Conservation (phyloP, 2,888 invertebrate genomes). For the Neoscelio sp. region DNA sequence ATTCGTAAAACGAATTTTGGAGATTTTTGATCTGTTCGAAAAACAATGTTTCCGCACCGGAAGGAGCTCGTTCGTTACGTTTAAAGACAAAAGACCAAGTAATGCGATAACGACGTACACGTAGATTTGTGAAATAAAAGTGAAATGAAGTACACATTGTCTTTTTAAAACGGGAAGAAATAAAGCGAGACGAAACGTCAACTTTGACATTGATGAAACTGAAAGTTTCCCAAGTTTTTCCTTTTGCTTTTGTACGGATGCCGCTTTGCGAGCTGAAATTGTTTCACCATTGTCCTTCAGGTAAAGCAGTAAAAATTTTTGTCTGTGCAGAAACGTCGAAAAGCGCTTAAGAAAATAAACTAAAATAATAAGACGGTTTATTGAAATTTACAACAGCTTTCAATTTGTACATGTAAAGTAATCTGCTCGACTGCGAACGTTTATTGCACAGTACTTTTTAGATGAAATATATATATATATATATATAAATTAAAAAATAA, state of each 20-base stretch:
- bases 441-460: neutral
- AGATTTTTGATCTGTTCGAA: too few species aligned
- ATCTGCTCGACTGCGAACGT: conserved; percentile 10
- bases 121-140: neutral
- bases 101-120: neutral
- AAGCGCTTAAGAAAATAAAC: conserved; percentile 8
- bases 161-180: too few species aligned
- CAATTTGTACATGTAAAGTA: conserved; percentile 14
- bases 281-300: conserved; percentile 21
- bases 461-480: too few species aligned
- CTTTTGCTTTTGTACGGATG: conserved; percentile 30
- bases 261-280: conserved; percentile 22
- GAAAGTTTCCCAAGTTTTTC: conserved; percentile 44
- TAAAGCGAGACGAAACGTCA: too few species aligned
- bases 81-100: neutral
- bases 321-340: conserved; percentile 16
- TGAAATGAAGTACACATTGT: too few species aligned
- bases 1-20: too few species aligned
- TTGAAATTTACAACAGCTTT: conserved; percentile 23
- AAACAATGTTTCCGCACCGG: too few species aligned
- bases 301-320: conserved; percentile 41
- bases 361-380: conserved; percentile 3
- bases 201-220: conserved; percentile 15
- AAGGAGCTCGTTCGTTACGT: neutral
- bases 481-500: too few species aligned